Base-by-base conservation (phyloP, 2,797 vertebrate species). In the Pitangus sulphuratus region DNA sequence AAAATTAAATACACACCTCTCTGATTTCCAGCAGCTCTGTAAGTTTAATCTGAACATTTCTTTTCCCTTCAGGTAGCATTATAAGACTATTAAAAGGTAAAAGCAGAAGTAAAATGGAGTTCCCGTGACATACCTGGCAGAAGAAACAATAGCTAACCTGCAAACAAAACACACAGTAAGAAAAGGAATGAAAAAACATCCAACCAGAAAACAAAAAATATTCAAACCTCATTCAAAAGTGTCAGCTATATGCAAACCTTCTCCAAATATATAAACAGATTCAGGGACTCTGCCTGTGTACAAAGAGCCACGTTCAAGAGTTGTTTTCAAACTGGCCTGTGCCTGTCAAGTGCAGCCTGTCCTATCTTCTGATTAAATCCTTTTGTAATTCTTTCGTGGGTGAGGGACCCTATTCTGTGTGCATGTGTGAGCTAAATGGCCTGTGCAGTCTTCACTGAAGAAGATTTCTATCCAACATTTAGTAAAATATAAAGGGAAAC, bases 401-500 rank as follows among this genome's bases (percentile, higher is more conserved):
- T 35, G 13, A 86, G 18, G 11, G 15, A n/a, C 24, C 37, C 17
- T 30, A 13, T 44, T 74, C 44, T 68, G 10, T 30, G 25, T 51
- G 44, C 3, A 3, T 1, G 3, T 42, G 24, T 54, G 48, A 86
- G 28, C 31, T 30, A 47, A 51, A 33, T n/a, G 78, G 58, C 21
- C 61, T 68, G 25, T 54, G 45, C 47, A 81, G 42, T 86, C 86
- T 62, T 93, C 85, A 82, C 37, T 35, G 51, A 96, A 93, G 79
- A 56, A 48, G 14, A 26, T 44, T 85, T 84, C 69, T 65, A 48
- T 45, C 42, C 56, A 77, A 42, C 84, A 64, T 79, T 95, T 13
- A 81, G 37, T 56, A 70, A 97, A 96, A 93, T 65, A 71, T 28
- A 66, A 76, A 93, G 64, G 62, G 42, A 81, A 92, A 95, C 11